Evolutionary conservation across 2,888 invertebrate species (phyloP).

Genomic region (Scaeva pyrastri): DNA sequence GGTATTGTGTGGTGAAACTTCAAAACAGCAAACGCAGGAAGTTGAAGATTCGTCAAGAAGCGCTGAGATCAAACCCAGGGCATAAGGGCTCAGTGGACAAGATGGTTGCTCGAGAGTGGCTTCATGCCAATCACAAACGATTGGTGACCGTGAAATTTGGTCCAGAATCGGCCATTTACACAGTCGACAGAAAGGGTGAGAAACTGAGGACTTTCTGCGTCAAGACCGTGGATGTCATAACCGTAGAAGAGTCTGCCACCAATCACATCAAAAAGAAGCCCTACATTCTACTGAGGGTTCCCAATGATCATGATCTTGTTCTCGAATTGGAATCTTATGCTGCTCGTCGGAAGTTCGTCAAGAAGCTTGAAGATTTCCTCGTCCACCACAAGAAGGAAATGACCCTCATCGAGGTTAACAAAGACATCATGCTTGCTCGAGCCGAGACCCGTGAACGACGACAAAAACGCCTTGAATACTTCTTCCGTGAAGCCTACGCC

Average conservation of each 20-base stretch:
- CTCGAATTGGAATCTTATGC: slow-evolving; percentile 94
- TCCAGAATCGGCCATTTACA: slow-evolving; percentile 93
- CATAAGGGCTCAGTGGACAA: slow-evolving; percentile 92
- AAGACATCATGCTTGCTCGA: slow-evolving; percentile 94
- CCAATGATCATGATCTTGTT: slow-evolving; percentile 96
- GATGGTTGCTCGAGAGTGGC: slow-evolving; percentile 97
- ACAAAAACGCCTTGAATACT: slow-evolving; percentile 96
- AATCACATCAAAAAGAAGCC: slow-evolving; percentile 89
- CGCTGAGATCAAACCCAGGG: slow-evolving; percentile 82
- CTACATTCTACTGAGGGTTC: slow-evolving; percentile 91
- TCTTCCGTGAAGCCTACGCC: slow-evolving; percentile 98
- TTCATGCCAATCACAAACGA: slow-evolving; percentile 95
- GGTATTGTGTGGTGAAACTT: slow-evolving; percentile 95
- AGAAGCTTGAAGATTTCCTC: slow-evolving; percentile 94
- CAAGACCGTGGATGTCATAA: slow-evolving; percentile 89
- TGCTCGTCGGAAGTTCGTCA: slow-evolving; percentile 92
- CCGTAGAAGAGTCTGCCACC: slow-evolving; percentile 95
- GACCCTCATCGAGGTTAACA: slow-evolving; percentile 88
- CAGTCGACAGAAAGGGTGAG: slow-evolving; percentile 96
- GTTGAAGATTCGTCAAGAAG: slow-evolving; percentile 90
- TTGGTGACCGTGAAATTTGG: slow-evolving; percentile 95
- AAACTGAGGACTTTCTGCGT: slow-evolving; percentile 93
- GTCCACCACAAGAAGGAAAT: slow-evolving; percentile 92
- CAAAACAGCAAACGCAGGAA: slow-evolving; percentile 93
- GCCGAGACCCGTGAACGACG: slow-evolving; percentile 97